These are phyloP conservation scores for Ranitomeya variabilis DNA, from an alignment of 2,113 vertebrate genomes.

Conservation along the genomic window DNA sequence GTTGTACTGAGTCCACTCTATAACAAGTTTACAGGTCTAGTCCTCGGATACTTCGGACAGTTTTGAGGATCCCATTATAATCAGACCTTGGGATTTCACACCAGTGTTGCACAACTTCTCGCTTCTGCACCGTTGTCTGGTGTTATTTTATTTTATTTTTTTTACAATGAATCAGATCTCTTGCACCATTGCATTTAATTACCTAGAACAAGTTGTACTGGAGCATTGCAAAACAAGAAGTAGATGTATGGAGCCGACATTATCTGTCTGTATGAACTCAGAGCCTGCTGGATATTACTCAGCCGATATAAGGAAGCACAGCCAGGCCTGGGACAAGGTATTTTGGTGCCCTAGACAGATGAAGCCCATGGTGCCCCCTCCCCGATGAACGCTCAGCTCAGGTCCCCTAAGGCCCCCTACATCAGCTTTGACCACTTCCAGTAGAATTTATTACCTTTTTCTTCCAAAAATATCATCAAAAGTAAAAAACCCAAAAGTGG, in stretches of 20 bases:
- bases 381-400: too few species aligned
- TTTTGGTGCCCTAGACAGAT: too few species aligned
- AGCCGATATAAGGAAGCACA: too few species aligned
- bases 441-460: too few species aligned
- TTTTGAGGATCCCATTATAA: neutral
- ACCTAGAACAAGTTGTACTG: neutral
- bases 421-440: too few species aligned
- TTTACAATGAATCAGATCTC: neutral
- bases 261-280: neutral
- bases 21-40: neutral
- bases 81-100: neutral
- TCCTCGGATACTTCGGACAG: neutral
- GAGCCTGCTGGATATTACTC: too few species aligned
- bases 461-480: too few species aligned
- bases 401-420: too few species aligned
- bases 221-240: neutral
- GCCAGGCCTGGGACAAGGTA: too few species aligned
- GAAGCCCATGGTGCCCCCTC: too few species aligned
- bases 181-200: neutral
- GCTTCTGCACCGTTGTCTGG: neutral
- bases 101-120: neutral
- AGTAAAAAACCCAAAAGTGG: too few species aligned
- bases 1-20: neutral
- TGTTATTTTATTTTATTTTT: neutral
- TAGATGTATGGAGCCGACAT: neutral